phyloP scores from a whole-genome alignment of 2,797 vertebrate species.

The Sebastes kiyomatsui region DNA sequence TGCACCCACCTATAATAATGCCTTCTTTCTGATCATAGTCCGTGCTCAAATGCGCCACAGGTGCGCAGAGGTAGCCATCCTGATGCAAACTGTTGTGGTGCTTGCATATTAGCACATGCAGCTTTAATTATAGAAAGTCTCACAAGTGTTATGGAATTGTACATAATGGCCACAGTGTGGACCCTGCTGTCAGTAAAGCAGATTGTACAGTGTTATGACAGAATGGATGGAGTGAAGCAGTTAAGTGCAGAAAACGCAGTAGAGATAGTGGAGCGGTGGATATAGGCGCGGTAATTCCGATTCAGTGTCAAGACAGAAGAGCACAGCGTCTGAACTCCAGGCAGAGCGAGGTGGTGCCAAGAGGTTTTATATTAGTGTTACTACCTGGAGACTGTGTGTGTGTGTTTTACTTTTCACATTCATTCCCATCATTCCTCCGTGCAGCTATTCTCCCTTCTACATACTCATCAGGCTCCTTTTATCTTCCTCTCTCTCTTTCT shows the following conservation, averaged over 20 bases:
- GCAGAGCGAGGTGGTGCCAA: neutral
- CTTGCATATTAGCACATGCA: no score
- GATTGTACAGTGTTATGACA: neutral
- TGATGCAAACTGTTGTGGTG: no score
- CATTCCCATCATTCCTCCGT: neutral
- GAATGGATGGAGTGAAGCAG: neutral
- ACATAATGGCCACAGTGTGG: neutral
- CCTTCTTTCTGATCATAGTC: no score
- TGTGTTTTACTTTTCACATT: neutral
- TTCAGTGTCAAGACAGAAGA: neutral
- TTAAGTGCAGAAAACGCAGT: neutral
- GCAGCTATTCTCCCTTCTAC: neutral
- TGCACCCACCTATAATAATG: no score
- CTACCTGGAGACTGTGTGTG: constrained; percentile 24
- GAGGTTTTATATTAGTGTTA: constrained; percentile 48
- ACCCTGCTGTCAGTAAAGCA: neutral
- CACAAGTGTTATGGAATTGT: neutral
- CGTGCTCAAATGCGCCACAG: no score
- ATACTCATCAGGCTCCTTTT: neutral
- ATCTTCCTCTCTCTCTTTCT: neutral
- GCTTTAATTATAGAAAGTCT: neutral
- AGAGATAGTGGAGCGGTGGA: neutral
- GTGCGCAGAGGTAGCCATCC: no score
- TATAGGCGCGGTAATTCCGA: constrained; percentile 3
- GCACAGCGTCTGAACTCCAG: neutral